Evolutionary conservation across 2,888 invertebrate species (phyloP), one percentile per base, ranked within the genome.

Genomic region (Cybosia mesomella): DNA sequence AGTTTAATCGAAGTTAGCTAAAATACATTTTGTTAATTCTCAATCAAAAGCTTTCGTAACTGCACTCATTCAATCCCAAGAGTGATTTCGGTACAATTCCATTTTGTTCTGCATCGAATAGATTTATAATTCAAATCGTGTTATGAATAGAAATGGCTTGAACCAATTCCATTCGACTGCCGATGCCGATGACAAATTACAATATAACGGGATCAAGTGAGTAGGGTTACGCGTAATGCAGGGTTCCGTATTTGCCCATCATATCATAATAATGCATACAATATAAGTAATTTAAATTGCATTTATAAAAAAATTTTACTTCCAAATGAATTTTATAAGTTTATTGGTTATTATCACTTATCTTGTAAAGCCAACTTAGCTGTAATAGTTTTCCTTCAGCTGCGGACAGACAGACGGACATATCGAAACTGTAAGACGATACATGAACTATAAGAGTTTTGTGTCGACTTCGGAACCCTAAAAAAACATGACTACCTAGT

Each of bases 81-180:
- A 39, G 24, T 60, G 39, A 60, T 60, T 22, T 39, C 13, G 21
- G 24, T 55, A 55, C 24, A 55, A 49, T 73, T 70, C 64, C 70
- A 64, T 66, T 77, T 70, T 66, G 68, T 77, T 67, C 64, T 66
- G 57, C 68, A 13, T 55, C 59, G 21, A 71, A 63, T 60, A 67
- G 36, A 62, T 69, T 67, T 64, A 64, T 67, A 60, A 69, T 74
- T 72, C 54, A 76, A 58, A 66, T 67, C 67, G 63, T 66, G 63
- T 28, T 34, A 60, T 67, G 63, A 58, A 74, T 65, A 72, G 49
- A 49, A 72, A 68, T 65, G 55, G 55, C 36, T 65, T 66, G n/a
- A 49, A 64, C 64, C 64, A 60, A 67, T 68, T 49, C 21, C 21
- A n/a, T 55, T 58, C 66, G 64, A 62, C 49, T 70, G 11, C n/a